Evolutionary conservation across 2,113 vertebrate genomes (phyloP).

Genomic region (Prietella phreatophila): DNA sequence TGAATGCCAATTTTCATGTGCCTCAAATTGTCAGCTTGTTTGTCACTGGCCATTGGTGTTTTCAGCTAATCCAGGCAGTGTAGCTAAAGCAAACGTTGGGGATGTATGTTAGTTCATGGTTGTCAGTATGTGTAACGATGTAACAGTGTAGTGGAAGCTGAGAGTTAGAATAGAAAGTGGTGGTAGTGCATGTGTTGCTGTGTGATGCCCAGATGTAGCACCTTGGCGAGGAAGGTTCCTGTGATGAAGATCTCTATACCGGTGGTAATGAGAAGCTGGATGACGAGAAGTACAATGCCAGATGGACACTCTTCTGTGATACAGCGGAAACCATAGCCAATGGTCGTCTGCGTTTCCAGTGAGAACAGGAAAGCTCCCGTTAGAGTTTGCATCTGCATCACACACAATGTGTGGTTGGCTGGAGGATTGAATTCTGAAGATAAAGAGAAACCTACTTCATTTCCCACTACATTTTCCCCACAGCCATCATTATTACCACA

Average conservation of each 20-base stretch:
- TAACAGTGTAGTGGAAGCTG: neutral
- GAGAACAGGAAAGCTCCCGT: constrained; percentile 96
- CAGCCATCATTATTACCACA: neutral
- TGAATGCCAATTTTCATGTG: neutral
- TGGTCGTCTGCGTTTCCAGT: constrained; percentile 94
- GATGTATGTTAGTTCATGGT: neutral
- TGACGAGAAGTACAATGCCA: constrained; percentile 90
- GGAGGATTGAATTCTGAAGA: constrained; percentile 78
- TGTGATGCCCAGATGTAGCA: constrained; percentile 33
- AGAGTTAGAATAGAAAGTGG: neutral
- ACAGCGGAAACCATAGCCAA: constrained; percentile 94
- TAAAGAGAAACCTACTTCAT: neutral
- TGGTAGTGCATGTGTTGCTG: no score
- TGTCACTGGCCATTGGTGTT: neutral
- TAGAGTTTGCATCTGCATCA: constrained; percentile 92
- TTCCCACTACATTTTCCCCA: neutral
- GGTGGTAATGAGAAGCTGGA: constrained; percentile 93
- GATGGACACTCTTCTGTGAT: constrained; percentile 93
- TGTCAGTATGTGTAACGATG: neutral
- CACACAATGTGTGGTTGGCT: constrained; percentile 92
- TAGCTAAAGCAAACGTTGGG: neutral
- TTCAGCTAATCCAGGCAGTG: neutral
- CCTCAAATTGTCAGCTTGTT: neutral
- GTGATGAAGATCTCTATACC: constrained; percentile 98
- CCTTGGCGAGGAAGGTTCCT: constrained; percentile 93